A percentile compares a stretch with the other conserved stretches of the same genome.
Evolutionary conservation across 2,113 vertebrate species (phyloP).

Genomic region (Chroicocephalus ridibundus): DNA sequence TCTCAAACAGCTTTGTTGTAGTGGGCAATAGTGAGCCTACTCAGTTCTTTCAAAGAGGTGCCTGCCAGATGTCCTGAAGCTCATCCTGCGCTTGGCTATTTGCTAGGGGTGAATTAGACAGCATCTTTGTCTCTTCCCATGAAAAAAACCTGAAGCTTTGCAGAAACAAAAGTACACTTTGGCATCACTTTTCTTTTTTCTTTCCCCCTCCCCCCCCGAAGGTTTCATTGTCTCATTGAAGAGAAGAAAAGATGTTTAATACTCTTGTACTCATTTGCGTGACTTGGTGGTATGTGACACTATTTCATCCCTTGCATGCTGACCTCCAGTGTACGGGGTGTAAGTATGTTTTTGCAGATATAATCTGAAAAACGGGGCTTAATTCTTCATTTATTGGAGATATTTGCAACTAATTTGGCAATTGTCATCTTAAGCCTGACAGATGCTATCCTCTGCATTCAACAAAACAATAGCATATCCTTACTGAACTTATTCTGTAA

Average conservation of each 20-base stretch:
- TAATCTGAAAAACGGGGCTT: background rate
- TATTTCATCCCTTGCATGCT: background rate
- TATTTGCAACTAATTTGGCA: background rate
- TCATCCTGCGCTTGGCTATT: background rate
- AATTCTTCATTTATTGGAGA: background rate
- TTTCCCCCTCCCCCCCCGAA: background rate
- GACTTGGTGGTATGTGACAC: background rate
- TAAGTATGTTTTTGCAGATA: conserved; percentile 33
- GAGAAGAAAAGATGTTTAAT: conserved; percentile 21
- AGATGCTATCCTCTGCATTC: background rate
- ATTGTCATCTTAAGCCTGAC: background rate
- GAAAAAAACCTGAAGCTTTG: background rate
- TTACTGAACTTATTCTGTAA: background rate
- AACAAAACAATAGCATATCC: background rate
- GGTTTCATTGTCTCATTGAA: background rate
- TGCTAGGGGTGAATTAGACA: background rate
- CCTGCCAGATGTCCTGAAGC: background rate
- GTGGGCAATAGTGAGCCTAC: background rate
- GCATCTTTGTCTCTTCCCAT: background rate
- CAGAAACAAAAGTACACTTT: background rate
- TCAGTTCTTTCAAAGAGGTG: background rate
- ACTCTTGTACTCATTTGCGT: background rate
- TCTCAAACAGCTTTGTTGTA: background rate
- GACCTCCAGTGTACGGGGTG: background rate
- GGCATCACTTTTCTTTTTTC: background rate